phyloP scores from a whole-genome alignment of 2,888 invertebrate species.

The Eristalis tenax region DNA sequence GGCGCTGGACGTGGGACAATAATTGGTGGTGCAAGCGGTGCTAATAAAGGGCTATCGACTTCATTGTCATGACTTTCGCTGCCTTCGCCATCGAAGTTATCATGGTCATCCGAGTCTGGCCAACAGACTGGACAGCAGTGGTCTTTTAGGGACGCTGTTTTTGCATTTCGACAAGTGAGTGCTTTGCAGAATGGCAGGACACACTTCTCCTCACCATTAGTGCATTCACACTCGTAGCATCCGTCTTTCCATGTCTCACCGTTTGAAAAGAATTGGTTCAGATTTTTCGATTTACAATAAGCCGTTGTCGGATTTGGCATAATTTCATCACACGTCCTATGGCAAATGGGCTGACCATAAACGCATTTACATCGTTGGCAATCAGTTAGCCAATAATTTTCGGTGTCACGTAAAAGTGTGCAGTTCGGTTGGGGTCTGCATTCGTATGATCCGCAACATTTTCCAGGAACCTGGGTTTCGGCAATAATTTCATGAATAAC shows the following conservation, averaged over 20 bases:
- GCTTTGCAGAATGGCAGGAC: constrained; percentile 77
- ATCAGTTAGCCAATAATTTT: constrained; percentile 77
- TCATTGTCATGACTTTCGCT: constrained; percentile 58
- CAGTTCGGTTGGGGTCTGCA: constrained; percentile 81
- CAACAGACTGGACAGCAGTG: constrained; percentile 80
- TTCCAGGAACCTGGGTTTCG: constrained; percentile 78
- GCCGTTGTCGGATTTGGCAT: constrained; percentile 74
- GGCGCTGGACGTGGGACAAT: constrained; percentile 1
- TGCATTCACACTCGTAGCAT: constrained; percentile 79
- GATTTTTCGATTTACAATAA: constrained; percentile 76
- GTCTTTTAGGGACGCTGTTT: constrained; percentile 77
- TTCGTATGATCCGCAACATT: constrained; percentile 83
- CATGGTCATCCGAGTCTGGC: constrained; percentile 74
- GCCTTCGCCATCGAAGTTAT: constrained; percentile 52
- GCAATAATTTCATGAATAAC: constrained; percentile 77
- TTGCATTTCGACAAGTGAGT: constrained; percentile 76
- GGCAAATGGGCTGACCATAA: constrained; percentile 77
- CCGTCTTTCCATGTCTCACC: constrained; percentile 79
- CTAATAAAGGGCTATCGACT: neutral
- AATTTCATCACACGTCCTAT: constrained; percentile 78
- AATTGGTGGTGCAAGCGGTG: constrained; percentile 40
- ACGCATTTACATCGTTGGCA: constrained; percentile 78
- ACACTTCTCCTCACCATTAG: constrained; percentile 78
- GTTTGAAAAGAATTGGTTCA: constrained; percentile 77
- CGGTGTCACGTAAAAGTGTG: constrained; percentile 75